Conservation (phyloP, 35 echinoderm and acorn worm genomes). For the Ptychodera flava region DNA sequence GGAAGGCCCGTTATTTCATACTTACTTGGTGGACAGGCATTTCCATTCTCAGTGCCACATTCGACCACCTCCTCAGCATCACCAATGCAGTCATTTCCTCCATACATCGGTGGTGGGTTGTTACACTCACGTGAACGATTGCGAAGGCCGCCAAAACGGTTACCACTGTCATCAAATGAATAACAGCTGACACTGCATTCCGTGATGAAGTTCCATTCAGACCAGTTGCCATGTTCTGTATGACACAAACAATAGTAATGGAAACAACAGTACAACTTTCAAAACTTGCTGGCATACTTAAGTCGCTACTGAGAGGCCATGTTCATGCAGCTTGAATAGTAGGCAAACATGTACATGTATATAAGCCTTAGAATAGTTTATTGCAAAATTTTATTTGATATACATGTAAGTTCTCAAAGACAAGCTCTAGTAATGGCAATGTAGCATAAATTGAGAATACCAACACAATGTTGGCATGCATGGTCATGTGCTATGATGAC, state of each 20-base stretch:
- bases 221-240: slow-evolving; percentile 66
- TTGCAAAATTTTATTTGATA: too few species aligned
- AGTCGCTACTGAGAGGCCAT: too few species aligned
- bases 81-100: slow-evolving; percentile 53
- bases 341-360: too few species aligned
- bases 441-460: too few species aligned
- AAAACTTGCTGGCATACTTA: too few species aligned
- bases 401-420: too few species aligned
- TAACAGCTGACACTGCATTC: slow-evolving; percentile 71
- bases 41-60: slow-evolving; percentile 74
- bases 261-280: not conserved
- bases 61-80: slow-evolving; percentile 38
- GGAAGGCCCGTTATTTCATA: too few species aligned
- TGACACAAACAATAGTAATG: not conserved
- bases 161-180: slow-evolving; percentile 49
- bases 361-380: too few species aligned
- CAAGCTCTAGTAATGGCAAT: too few species aligned
- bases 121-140: slow-evolving; percentile 62
- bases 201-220: slow-evolving; percentile 40
- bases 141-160: slow-evolving; percentile 43
- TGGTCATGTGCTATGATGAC: too few species aligned
- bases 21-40: slow-evolving; percentile 68
- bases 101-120: slow-evolving; percentile 43
- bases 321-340: too few species aligned
- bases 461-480: too few species aligned